Base-by-base conservation (phyloP, 2,113 vertebrate genomes). In the Pachyramphus minor region DNA sequence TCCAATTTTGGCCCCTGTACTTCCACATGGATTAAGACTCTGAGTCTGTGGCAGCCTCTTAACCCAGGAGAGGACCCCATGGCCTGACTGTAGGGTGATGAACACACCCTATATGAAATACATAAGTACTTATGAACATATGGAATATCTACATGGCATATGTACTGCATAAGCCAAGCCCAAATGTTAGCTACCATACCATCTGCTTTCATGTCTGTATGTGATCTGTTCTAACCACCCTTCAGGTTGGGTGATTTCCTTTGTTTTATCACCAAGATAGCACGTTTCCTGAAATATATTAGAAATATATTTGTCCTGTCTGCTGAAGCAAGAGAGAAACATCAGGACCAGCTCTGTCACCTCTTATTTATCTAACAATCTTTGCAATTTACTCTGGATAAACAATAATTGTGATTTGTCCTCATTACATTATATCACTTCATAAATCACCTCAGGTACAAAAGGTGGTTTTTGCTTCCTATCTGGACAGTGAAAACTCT, bases 71-170 rank as follows among this genome's bases (percentile, higher is more conserved):
- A 37, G 17, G 6, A 33, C 14, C 24, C 45, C 33, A 8, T 2
- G 12, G 41, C 28, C 42, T 45, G 45, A 9, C 24, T 24, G 49
- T 44, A 62, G 45, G 31, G 17, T 39, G 67, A 21, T 35, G 55
- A 31, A 12, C 28, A 21, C 45, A 25, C 25, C 23, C 33, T 14
- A 0, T 14, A 9, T 9, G 35, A 63, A 44, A 42, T 19, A 7
- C 0, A 24, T 3, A 53, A 68, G 52, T 62, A 31, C 22, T 68
- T 28, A 8, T 0, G 20, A 59, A 59, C 33, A 9, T 21, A 9
- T 6, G 71, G 64, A 21, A 6, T 25, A 62, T 18, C 33, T 39
- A 10, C 47, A 22, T 28, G 44, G 45, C 45, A 41, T 11, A 21
- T 5, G n/a, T 9, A 2, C 18, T 30, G 73, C 2, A 2, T 31